phyloP scores from a whole-genome alignment of 2,888 invertebrate species.

The Daptonema setosum region DNA sequence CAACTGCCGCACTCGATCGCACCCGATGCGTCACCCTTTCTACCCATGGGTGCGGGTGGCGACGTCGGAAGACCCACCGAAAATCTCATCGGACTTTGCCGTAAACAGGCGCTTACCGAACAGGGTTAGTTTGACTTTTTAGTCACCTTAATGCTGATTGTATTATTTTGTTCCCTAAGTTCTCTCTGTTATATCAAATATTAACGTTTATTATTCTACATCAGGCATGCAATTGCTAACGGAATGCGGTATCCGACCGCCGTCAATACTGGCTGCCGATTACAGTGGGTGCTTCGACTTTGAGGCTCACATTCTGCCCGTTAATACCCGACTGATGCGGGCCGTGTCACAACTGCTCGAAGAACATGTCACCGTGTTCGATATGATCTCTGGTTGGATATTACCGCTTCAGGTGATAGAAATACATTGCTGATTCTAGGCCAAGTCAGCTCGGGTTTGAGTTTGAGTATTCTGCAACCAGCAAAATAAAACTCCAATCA shows the following conservation, averaged over 20 bases:
- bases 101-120: neutral
- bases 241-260: no score
- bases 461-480: no score
- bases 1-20: neutral
- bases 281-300: neutral
- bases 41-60: no score
- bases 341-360: neutral
- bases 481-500: no score
- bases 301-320: neutral
- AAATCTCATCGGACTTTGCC: neutral
- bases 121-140: neutral
- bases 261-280: neutral
- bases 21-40: no score
- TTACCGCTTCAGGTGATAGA: no score
- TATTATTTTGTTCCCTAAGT: no score
- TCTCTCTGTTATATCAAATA: neutral
- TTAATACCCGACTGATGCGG: neutral
- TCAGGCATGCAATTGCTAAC: no score
- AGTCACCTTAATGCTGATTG: neutral
- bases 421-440: no score
- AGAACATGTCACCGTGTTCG: no score
- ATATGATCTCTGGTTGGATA: no score
- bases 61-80: neutral
- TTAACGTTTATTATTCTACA: neutral
- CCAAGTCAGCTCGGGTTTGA: no score